Base-by-base conservation (phyloP, 2,797 vertebrate genomes). In the Pampus argenteus region DNA sequence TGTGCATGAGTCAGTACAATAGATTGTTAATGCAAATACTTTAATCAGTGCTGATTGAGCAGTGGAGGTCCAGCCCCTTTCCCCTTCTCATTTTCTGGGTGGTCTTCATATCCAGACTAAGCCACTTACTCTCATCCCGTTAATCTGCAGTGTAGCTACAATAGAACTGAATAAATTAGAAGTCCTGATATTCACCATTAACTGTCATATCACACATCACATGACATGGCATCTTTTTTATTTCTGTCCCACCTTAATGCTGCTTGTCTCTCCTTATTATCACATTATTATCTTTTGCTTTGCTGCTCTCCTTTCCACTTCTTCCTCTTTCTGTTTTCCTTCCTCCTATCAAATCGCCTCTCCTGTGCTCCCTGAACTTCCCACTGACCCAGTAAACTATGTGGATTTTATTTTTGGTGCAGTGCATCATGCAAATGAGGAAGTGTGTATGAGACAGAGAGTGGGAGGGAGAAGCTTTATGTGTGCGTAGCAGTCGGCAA, bases 341-440 rank as follows among this genome's bases (percentile, higher is more conserved):
- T 13, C 23, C 59, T 63, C 20, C 11, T 26, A 13, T 64, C 60
- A 22, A 18, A 42, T 48, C 31, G 44, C 48, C 64, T 57, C 56
- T 34, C 9, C 45, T 25, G 64, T 52, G 18, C 66, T 57, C 54
- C 71, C 56, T 83, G 83, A 83, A 86, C 82, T 52, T 44, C 40
- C 82, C 45, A 9, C 34, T 79, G 86, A 86, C 82, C 86, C 78
- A 50, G 78, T 79, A 76, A 85, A 86, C 65, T 68, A 28, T 44
- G 54, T 59, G 63, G 60, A 74, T 83, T 73, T 76, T 86, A 84
- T 83, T 88, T 89, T 86, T 79, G 69, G 72, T 72, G 66, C 77
- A 62, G 49, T 15, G 28, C 51, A 62, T 64, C 4, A 23, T 59
- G 62, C 57, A 71, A 50, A 75, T 72, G 69, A 76, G 34, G 36